These are phyloP conservation scores for Polyploca ridens DNA, from an alignment of 2,888 invertebrate species.

Conservation along the genomic window DNA sequence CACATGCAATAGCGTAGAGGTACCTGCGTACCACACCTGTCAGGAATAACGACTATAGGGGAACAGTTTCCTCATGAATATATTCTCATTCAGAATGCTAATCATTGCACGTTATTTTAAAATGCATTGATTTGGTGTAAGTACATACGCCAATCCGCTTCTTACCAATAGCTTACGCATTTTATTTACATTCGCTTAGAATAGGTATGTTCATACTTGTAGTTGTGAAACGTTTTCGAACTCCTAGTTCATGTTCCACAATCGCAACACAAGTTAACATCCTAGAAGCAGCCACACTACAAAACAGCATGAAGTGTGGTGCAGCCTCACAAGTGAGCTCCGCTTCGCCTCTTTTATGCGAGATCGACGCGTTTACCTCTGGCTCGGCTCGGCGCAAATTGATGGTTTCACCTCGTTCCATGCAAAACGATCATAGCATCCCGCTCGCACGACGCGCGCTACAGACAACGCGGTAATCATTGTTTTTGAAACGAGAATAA, in stretches of 20 bases:
- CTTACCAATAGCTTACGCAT: background rate
- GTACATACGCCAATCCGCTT: background rate
- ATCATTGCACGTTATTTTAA: background rate
- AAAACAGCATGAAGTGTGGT: conserved; percentile 55
- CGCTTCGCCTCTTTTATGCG: conserved; percentile 58
- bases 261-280: conserved; percentile 49
- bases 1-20: conserved; percentile 31
- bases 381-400: conserved; percentile 70
- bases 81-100: background rate
- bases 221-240: conserved; percentile 21
- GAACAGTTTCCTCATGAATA: conserved; percentile 26
- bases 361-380: conserved; percentile 69
- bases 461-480: conserved; percentile 75
- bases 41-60: conserved; percentile 39
- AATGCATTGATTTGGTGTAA: background rate
- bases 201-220: background rate
- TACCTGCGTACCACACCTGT: conserved; percentile 36
- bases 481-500: conserved; percentile 76
- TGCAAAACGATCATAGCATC: conserved; percentile 78
- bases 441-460: conserved; percentile 70
- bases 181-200: background rate
- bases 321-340: conserved; percentile 53
- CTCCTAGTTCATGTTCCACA: conserved; percentile 45
- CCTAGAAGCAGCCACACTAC: conserved; percentile 26
- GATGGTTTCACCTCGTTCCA: conserved; percentile 78